Conservation (phyloP, 2,797 vertebrate genomes). For the Manis crassicaudata region DNA sequence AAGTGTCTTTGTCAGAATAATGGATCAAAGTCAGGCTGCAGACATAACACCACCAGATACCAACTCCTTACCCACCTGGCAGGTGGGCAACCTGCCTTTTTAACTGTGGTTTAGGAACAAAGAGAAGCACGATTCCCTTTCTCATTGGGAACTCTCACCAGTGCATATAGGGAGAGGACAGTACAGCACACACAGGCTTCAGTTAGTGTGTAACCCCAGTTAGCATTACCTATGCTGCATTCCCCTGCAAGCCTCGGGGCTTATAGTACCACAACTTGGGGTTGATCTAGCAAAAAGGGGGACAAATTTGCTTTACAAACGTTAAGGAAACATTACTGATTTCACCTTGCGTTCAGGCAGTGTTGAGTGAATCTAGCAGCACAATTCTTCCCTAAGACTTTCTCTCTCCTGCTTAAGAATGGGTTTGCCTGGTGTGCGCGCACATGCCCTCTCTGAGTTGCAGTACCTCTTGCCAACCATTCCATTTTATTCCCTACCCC, state of each 20-base stretch:
- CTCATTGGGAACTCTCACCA: background rate
- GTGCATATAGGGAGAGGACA: no score
- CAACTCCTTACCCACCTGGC: background rate
- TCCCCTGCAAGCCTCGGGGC: background rate
- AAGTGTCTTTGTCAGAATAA: background rate
- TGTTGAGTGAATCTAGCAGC: background rate
- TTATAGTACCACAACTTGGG: background rate
- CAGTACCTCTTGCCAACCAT: no score
- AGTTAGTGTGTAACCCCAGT: no score
- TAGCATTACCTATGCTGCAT: fast-evolving
- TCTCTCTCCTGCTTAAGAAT: no score
- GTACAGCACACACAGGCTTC: fast-evolving
- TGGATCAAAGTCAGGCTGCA: background rate
- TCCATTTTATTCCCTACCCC: background rate
- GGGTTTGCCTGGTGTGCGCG: no score
- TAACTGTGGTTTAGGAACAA: background rate
- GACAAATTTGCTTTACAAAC: background rate
- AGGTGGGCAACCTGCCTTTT: background rate
- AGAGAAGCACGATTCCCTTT: background rate
- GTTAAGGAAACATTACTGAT: background rate
- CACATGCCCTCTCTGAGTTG: background rate
- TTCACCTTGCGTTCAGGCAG: background rate
- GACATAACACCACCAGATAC: background rate
- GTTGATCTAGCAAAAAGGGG: background rate
- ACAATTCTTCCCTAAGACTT: no score